Conservation (phyloP, 1,140 invertebrate species). For the Drosophila subobscura region DNA sequence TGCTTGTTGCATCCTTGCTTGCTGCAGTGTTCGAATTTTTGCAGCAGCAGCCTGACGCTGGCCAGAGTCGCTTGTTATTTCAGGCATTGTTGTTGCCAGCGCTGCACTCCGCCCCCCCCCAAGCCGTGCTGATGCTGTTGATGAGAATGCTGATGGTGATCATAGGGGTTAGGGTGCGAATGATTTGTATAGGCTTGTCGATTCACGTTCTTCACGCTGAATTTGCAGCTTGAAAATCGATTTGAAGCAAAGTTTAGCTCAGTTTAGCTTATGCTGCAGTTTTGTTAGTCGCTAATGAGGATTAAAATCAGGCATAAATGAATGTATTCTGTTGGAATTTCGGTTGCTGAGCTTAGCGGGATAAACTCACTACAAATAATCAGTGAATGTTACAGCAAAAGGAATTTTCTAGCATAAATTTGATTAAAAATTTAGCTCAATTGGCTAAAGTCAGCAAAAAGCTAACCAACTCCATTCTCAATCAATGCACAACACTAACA, state of each 20-base stretch:
- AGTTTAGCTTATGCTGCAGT: not conserved
- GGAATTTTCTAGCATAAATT: not conserved
- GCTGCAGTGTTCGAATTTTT: constrained; percentile 28
- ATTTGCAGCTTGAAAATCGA: constrained; percentile 22
- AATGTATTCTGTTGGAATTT: constrained; percentile 24
- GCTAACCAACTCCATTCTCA: no score
- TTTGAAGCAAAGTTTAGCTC: not conserved
- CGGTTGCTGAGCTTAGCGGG: not conserved
- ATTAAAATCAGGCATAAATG: constrained; percentile 16
- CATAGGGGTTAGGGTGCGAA: not conserved
- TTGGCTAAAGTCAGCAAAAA: no score
- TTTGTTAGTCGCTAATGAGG: constrained; percentile 4
- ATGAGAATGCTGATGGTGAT: not conserved
- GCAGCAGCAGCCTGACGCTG: constrained; percentile 52
- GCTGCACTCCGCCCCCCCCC: no score
- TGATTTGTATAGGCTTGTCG: constrained; percentile 19
- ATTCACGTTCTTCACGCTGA: constrained; percentile 17
- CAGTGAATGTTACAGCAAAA: constrained; percentile 2
- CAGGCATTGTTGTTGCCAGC: constrained; percentile 26
- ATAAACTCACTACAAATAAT: constrained; percentile 15
- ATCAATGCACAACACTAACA: no score
- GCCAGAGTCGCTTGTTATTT: constrained; percentile 42
- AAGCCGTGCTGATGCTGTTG: constrained; percentile 10
- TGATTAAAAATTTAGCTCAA: no score
- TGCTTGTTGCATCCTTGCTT: constrained; percentile 51